Evolutionary conservation across 2,888 invertebrate genomes (phyloP), one percentile per base, ranked within the genome.

Genomic region (Drosophila longiperda): DNA sequence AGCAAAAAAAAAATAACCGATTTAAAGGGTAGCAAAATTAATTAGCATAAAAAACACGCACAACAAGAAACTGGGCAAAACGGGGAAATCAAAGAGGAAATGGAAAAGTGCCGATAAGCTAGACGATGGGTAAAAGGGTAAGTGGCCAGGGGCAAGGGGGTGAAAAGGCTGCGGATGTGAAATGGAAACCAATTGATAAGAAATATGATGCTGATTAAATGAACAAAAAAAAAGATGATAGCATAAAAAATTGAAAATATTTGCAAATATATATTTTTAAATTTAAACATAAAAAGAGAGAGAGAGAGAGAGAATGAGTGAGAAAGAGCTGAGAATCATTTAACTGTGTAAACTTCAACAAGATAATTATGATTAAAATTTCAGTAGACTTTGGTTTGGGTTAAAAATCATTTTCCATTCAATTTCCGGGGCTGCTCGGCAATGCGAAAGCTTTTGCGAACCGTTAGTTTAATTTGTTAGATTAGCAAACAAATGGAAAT

Each of bases 401-500:
- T 8, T n/a, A 45, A 45, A 45, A 45, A 45, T 49, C 26, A 26
- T 49, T 49, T 49, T 82, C 90, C 85, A 84, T 87, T 84, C 85
- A 85, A 86, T 89, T 86, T 86, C 90, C 85, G 85, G 85, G 40
- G 15, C 59, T 50, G 45, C 48, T 33, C 33, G 53, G 36, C 36
- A 33, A 17, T 38, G 50, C 15, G 20, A 45, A 45, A 33, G 65
- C 86, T 72, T 72, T 8, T 23, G 23, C 23, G 20, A 88, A 86
- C 87, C 90, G 87, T 84, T 81, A 79, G 87, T 90, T 90, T 90
- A 90, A 90, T 90, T 91, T 91, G 90, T 83, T 87, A 89, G 91
- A 90, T 91, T 90, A 90, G 90, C 79, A 91, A 90, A 91, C 89
- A 90, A 90, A 91, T 91, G 91, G 81, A 90, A 90, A 90, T 90